These are phyloP conservation scores for Sceloporus tristichus DNA, from an alignment of 2,113 vertebrate genomes.

Conservation along the genomic window DNA sequence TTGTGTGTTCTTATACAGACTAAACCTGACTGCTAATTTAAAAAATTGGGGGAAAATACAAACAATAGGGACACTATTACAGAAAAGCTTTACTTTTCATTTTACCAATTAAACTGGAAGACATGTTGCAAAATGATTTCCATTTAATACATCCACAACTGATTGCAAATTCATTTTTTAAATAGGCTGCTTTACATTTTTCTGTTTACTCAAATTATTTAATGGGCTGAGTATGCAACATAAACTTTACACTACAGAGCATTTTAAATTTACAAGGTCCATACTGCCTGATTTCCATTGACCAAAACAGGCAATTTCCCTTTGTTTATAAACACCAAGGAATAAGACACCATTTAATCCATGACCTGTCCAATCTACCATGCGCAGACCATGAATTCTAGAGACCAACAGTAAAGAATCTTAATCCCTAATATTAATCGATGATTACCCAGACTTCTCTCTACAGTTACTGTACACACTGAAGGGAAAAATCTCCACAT, in stretches of 20 bases:
- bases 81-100: constrained; percentile 26
- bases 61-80: fast-evolving
- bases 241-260: constrained; percentile 47
- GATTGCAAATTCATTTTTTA: constrained; percentile 43
- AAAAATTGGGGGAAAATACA: not conserved
- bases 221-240: constrained; percentile 55
- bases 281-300: constrained; percentile 36
- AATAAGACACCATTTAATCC: constrained; percentile 9
- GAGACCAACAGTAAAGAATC: not conserved
- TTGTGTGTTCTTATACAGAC: not conserved
- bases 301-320: not conserved
- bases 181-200: constrained; percentile 37
- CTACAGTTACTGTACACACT: not conserved
- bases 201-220: not conserved
- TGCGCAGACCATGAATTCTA: not conserved
- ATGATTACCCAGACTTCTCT: constrained; percentile 15
- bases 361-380: constrained; percentile 9
- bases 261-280: not conserved
- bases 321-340: not conserved
- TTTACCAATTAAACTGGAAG: constrained; percentile 52
- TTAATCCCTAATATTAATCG: not conserved
- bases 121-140: constrained; percentile 43
- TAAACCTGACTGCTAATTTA: not conserved
- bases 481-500: not conserved
- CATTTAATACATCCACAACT: constrained; percentile 9